These are phyloP conservation scores for Hydra vulgaris DNA, from an alignment of 30 jellyfish, hydroid and myxozoan species.

Conservation along the genomic window DNA sequence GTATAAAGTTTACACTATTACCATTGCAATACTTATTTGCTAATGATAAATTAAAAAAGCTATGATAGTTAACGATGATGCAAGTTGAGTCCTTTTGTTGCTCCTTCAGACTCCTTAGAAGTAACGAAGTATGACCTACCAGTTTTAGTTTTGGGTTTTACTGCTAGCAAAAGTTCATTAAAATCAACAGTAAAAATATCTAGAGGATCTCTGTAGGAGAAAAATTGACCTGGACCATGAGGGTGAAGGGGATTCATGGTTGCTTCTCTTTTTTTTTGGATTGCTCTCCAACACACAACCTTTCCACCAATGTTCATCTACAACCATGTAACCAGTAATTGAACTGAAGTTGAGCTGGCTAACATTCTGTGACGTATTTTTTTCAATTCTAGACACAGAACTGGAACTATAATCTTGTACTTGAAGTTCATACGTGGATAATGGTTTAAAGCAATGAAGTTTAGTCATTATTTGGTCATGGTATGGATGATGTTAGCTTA, in stretches of 20 bases:
- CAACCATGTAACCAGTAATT: background rate
- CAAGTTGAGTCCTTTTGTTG: background rate
- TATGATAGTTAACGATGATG: background rate
- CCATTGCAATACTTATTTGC: background rate
- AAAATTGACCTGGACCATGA: background rate
- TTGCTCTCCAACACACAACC: background rate
- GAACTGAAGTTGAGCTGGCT: background rate
- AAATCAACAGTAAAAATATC: background rate
- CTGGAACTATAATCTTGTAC: background rate
- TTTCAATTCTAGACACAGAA: background rate
- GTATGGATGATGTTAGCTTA: slow-evolving; percentile 31
- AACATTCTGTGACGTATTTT: background rate
- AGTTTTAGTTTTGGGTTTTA: background rate
- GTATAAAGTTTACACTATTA: background rate
- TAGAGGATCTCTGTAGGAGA: background rate
- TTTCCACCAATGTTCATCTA: background rate
- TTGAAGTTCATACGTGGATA: background rate
- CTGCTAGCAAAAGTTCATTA: background rate
- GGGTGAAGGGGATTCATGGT: background rate
- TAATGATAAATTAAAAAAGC: background rate
- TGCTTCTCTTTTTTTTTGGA: background rate
- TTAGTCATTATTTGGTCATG: slow-evolving; percentile 24
- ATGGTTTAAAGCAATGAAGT: background rate
- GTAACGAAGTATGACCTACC: background rate
- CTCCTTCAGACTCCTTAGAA: background rate